Base-by-base conservation (phyloP, 2,888 invertebrate species). In the Sphaerophoria rueppellii region DNA sequence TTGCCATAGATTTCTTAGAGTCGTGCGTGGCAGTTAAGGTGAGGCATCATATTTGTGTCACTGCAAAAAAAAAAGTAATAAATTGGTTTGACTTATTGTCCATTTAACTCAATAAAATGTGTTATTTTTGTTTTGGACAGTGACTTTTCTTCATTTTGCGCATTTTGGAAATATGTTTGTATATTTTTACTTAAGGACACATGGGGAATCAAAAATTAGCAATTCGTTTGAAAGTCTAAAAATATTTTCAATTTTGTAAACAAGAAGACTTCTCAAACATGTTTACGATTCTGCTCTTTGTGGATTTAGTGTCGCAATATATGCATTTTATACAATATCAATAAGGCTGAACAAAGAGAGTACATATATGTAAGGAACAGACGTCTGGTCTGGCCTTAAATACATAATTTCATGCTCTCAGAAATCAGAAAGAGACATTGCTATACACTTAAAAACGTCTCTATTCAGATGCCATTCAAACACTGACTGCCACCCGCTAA, bases 21-120 rank as follows among this genome's bases (percentile, higher is more conserved):
- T 63, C 46, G 76, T 76, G 85, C 85, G 80, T 80, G 85, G 81
- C 85, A 73, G 48, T 52, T 43, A 43, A 76, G 85, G 85, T 85
- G 85, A 81, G 85, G 85, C 57, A 11, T 63, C 24, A 14, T 11
- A 9, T 65, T 58, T 70, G 43, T 73, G 34, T 63, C 46, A 65
- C 11, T 16, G 48, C 35, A 37, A 60, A 9, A 52, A 9, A 52
- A 54, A 24, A 0, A 58, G 52, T 76, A 81, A 24, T 24, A 24
- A 24, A 85, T 85, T 85, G 81, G 77, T 81, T 81, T 85, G 73
- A 85, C 72, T 83, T 57, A 34, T 24, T 2, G 70, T 76, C 34
- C 69, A 83, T 74, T 83, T 60, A 60, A 52, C 43, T 4, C 57
- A 24, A 83, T 75, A 75, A 79, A 75, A 78, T 65, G 67, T 67